These are phyloP conservation scores for Lophotis ruficrista DNA, from an alignment of 2,113 vertebrate genomes.

Conservation along the genomic window DNA sequence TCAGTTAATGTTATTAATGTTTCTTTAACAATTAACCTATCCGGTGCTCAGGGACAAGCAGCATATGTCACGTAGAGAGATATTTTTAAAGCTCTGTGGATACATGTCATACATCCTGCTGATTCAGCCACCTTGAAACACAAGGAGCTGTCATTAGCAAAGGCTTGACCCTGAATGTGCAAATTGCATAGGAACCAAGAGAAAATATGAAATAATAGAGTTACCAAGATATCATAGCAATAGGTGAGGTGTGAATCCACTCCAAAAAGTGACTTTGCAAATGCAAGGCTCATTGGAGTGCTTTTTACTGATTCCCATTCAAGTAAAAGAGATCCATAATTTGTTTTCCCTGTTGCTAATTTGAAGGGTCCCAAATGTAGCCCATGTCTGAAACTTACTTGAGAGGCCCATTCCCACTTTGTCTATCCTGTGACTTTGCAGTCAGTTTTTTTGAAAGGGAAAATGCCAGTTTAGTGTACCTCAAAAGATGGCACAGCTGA, in stretches of 20 bases:
- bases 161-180: conserved; percentile 15
- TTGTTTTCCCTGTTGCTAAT: not conserved
- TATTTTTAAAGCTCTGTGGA: conserved; percentile 61
- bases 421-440: not conserved
- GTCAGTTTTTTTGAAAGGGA: not conserved
- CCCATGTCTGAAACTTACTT: not conserved
- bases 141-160: not conserved
- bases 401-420: not conserved
- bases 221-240: not conserved
- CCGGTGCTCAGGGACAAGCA: conserved; percentile 56
- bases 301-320: not conserved
- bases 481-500: not conserved
- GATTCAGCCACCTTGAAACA: conserved; percentile 6
- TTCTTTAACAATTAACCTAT: conserved; percentile 67
- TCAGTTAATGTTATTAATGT: conserved; percentile 64
- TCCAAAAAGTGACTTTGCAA: conserved; percentile 19
- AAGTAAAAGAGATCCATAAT: not conserved
- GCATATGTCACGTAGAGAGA: conserved; percentile 32
- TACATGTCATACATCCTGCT: not conserved
- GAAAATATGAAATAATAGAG: conserved; percentile 28
- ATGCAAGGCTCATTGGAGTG: not conserved
- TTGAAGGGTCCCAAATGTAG: not conserved
- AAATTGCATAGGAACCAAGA: not conserved
- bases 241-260: not conserved
- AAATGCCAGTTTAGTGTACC: not conserved